These are phyloP conservation scores for Marisa cornuarietis DNA, from an alignment of 1,140 invertebrate genomes.

Conservation along the genomic window DNA sequence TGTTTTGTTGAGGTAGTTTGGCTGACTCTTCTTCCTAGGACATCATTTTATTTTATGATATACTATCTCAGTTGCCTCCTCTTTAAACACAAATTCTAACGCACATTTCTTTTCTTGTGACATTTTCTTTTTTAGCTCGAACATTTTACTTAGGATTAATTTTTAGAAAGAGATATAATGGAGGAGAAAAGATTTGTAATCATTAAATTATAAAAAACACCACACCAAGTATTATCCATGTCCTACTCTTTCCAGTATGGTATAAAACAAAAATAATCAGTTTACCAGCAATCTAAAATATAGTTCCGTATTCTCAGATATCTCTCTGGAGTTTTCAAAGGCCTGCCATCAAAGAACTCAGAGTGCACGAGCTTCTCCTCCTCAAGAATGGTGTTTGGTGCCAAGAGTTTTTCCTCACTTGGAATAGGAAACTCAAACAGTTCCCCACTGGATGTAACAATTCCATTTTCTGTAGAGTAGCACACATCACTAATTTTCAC, in stretches of 20 bases:
- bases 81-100: neutral
- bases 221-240: no score
- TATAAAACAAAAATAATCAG: neutral
- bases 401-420: constrained; percentile 64
- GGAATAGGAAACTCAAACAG: constrained; percentile 65
- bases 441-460: constrained; percentile 52
- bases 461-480: constrained; percentile 53
- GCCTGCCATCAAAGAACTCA: constrained; percentile 73
- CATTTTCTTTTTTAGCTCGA: no score
- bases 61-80: neutral
- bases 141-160: no score
- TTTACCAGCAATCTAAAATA: constrained; percentile 71
- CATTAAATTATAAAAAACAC: no score
- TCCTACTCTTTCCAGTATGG: no score
- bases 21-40: constrained; percentile 67
- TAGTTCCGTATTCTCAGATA: constrained; percentile 74
- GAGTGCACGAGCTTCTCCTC: constrained; percentile 71
- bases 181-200: no score
- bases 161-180: no score
- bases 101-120: no score
- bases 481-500: neutral
- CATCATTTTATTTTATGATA: neutral
- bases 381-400: constrained; percentile 65
- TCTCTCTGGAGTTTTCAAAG: constrained; percentile 71
- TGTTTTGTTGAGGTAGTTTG: constrained; percentile 73